Conservation (phyloP, 2,888 invertebrate species). For the Drosophila austrosaltans region DNA sequence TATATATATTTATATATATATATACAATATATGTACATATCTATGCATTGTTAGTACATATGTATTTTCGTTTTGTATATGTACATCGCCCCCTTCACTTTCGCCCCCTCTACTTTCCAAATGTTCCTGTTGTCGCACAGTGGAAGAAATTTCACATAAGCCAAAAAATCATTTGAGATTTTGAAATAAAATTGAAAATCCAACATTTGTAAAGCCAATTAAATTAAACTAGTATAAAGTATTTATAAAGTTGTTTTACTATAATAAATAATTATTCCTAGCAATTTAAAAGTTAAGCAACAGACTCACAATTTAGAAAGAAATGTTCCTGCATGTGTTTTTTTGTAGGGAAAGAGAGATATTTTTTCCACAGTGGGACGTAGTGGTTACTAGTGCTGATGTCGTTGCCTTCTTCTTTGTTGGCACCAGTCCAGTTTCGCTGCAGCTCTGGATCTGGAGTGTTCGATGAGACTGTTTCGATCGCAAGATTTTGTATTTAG, state of each 20-base stretch:
- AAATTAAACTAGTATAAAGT: too few relatives aligned
- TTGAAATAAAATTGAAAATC: neutral
- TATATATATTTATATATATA: neutral
- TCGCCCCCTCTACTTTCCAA: neutral
- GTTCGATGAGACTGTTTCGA: slow-evolving; percentile 1
- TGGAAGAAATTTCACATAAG: neutral
- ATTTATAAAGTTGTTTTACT: too few relatives aligned
- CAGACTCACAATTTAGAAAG: too few relatives aligned
- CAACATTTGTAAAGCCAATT: neutral
- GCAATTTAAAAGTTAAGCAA: too few relatives aligned
- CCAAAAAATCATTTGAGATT: neutral
- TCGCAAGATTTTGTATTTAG: slow-evolving; percentile 13
- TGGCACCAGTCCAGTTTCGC: slow-evolving; percentile 8
- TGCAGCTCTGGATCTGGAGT: slow-evolving; percentile 22
- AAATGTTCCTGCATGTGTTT: neutral
- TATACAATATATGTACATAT: neutral
- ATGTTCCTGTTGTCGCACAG: neutral
- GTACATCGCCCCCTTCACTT: neutral
- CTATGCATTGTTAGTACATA: neutral
- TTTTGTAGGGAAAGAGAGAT: too few relatives aligned
- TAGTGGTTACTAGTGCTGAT: slow-evolving; percentile 13
- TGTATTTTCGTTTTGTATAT: neutral
- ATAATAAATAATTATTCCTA: too few relatives aligned
- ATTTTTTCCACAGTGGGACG: neutral
- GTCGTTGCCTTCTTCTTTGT: slow-evolving; percentile 18